These are phyloP conservation scores for Phoxinus dragarum DNA, from an alignment of 2,797 vertebrate genomes.

Conservation along the genomic window DNA sequence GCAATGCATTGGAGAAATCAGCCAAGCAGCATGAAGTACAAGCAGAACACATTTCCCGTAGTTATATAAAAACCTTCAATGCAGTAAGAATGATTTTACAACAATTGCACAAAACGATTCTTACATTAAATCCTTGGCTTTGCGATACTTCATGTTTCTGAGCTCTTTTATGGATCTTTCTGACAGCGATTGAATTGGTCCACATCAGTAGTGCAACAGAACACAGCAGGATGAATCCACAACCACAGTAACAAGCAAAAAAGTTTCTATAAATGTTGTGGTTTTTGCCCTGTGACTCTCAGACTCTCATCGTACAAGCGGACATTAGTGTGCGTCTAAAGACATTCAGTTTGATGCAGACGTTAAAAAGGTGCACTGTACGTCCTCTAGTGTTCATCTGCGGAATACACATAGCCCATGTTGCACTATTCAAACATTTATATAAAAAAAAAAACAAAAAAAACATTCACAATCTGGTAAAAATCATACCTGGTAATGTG, in stretches of 20 bases:
- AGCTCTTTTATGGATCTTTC: background rate
- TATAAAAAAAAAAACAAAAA: too few relatives aligned
- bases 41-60: background rate
- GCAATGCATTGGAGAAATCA: background rate
- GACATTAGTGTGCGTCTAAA: background rate
- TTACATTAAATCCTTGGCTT: background rate
- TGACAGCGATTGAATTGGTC: slow-evolving; percentile 9
- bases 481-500: background rate
- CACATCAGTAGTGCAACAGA: slow-evolving; percentile 4
- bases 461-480: background rate
- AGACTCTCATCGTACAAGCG: slow-evolving; percentile 15
- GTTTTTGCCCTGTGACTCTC: background rate
- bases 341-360: slow-evolving; percentile 13
- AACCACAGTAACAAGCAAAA: background rate
- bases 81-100: background rate
- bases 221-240: background rate
- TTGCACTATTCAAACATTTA: background rate
- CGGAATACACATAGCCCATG: background rate
- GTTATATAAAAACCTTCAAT: background rate
- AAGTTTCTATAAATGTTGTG: background rate
- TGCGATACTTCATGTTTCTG: background rate
- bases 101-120: background rate
- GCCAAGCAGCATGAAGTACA: background rate
- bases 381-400: slow-evolving; percentile 11
- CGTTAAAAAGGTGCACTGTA: background rate